phyloP scores from a whole-genome alignment of 2,888 invertebrate genomes.

The Metopia argyrocephala region DNA sequence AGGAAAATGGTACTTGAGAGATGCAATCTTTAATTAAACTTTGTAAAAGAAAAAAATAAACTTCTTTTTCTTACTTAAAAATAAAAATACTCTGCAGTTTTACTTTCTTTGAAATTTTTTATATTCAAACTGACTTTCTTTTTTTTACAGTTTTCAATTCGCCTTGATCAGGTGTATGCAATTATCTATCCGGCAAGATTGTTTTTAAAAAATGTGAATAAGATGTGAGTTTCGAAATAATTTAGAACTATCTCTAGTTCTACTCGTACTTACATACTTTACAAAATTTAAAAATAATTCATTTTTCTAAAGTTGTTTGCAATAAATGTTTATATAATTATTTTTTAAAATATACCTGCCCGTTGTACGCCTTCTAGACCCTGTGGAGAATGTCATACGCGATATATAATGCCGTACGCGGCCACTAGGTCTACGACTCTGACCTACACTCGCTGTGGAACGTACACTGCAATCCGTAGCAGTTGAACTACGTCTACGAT shows the following conservation, averaged over 20 bases:
- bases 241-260: no score
- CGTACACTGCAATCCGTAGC: constrained; percentile 75
- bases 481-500: constrained; percentile 75
- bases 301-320: no score
- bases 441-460: constrained; percentile 67
- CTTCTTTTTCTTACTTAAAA: background rate
- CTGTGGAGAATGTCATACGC: constrained; percentile 77
- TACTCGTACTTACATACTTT: no score
- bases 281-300: no score
- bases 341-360: constrained; percentile 75
- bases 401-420: constrained; percentile 76
- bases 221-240: no score
- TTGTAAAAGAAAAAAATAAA: background rate
- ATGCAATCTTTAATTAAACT: background rate
- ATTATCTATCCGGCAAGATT: no score
- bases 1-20: constrained; percentile 80
- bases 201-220: no score
- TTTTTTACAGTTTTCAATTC: no score
- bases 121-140: no score
- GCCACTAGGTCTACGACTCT: constrained; percentile 76
- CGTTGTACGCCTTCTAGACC: constrained; percentile 78
- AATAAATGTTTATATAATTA: background rate
- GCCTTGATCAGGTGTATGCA: no score
- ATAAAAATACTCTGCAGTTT: no score
- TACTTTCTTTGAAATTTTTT: no score